A percentile compares a stretch with the other conserved stretches of the same genome.
phyloP scores from a whole-genome alignment of 2,888 invertebrate genomes.

The Esperia sulphurella region DNA sequence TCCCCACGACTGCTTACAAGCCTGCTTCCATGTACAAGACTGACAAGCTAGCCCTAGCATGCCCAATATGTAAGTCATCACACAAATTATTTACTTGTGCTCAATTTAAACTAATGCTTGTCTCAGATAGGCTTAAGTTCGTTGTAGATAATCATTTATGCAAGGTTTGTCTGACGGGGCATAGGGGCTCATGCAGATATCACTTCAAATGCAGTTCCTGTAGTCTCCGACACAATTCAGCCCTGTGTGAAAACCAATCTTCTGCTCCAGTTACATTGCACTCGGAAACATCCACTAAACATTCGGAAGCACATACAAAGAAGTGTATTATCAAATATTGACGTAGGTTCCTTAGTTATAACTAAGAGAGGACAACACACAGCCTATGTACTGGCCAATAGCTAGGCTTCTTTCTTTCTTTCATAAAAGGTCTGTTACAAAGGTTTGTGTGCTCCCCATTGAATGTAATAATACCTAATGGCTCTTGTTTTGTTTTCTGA shows the following conservation, averaged over 20 bases:
- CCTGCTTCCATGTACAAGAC: background rate
- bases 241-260: background rate
- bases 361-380: background rate
- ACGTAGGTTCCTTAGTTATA: background rate
- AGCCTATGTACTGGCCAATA: background rate
- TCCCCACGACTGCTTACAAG: background rate
- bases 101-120: background rate
- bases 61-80: background rate
- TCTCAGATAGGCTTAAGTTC: background rate
- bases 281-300: no score
- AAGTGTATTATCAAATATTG: background rate
- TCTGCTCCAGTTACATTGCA: no score
- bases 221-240: background rate
- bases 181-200: background rate
- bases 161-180: background rate
- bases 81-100: background rate
- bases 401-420: no score
- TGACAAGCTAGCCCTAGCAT: background rate
- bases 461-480: no score
- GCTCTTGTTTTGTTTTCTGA: no score
- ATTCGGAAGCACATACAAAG: no score
- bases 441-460: background rate
- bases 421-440: background rate
- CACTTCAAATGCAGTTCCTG: background rate
- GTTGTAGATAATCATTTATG: background rate